Base-by-base conservation (phyloP, 2,797 vertebrate species). In the Enoplosus armatus region DNA sequence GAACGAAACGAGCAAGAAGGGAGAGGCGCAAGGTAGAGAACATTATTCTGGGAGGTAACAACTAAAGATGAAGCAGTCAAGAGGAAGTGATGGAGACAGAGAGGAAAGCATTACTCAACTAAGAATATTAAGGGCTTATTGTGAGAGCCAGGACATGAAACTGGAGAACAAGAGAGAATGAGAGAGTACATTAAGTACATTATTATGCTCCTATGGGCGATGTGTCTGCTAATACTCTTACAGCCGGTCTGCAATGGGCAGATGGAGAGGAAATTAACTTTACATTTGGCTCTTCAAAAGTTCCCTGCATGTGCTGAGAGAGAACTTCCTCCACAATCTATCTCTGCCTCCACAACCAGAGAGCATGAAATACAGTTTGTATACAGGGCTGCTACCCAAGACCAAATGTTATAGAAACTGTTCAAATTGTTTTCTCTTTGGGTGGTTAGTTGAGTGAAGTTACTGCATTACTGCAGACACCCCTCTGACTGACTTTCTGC, bases 211-310 rank as follows among this genome's bases (percentile, higher is more conserved):
- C 77, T 71, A 59, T 3, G 70, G 73, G 76, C 37, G 3, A 37
- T 0, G 27, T 8, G 54, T 39, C 77, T 56, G 74, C n/a, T 72
- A 39, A 75, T 39, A 18, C 66, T 65, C 56, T 59, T 31, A 54
- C 47, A 53, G 65, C 60, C 20, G 2, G 14, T 27, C 54, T 64
- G 63, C 51, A 26, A 27, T 15, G 43, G 37, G 12, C 43, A 54
- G 35, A 67, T 18, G 35, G 61, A 64, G 39, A 83, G 48, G 67
- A 82, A 69, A 82, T 72, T 63, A 55, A 76, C 51, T 59, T 73
- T 24, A 72, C 51, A 61, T 71, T 50, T 29, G 12, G 56, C 18
- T 12, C 47, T 64, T 56, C 18, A 51, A 37, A 72, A 43, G 77
- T 61, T 74, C 9, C 41, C 62, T 41, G 33, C 72, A 58, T 56